Conservation (phyloP, 2,888 invertebrate species). For the Agrotis ipsilon region DNA sequence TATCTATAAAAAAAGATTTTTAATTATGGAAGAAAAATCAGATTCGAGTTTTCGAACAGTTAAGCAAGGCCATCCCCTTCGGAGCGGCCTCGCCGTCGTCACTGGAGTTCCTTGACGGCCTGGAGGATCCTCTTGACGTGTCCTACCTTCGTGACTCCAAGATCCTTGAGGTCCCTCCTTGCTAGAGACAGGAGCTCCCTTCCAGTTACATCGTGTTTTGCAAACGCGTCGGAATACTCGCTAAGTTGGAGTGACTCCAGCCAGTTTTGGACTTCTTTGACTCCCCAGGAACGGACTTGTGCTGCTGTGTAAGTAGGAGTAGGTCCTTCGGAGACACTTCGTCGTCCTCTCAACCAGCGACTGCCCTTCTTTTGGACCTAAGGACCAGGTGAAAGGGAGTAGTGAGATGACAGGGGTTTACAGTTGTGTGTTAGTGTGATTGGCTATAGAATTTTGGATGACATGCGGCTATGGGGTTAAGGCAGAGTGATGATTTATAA, state of each 20-base stretch:
- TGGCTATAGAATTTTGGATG: background rate
- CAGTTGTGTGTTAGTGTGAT: conserved; percentile 25
- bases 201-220: conserved; percentile 97
- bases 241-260: conserved; percentile 96
- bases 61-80: conserved; percentile 85
- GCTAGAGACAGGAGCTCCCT: conserved; percentile 96
- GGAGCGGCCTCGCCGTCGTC: conserved; percentile 88
- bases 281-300: conserved; percentile 93
- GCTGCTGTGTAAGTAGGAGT: conserved; percentile 72
- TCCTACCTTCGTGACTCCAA: conserved; percentile 98
- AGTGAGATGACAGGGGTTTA: conserved; percentile 59
- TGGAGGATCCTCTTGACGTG: conserved; percentile 98
- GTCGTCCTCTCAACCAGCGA: conserved; percentile 84
- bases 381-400: conserved; percentile 66
- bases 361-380: conserved; percentile 86
- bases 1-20: conserved; percentile 40
- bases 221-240: conserved; percentile 97
- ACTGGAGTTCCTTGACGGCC: conserved; percentile 95
- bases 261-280: conserved; percentile 97
- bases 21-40: conserved; percentile 62
- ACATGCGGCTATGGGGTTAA: conserved; percentile 46
- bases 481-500: background rate
- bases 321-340: conserved; percentile 84
- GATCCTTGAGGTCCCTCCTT: conserved; percentile 96
- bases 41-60: conserved; percentile 48